A percentile compares a stretch with the other conserved stretches of the same genome.
These are phyloP conservation scores for Catotricha subobsoleta DNA, from an alignment of 2,888 invertebrate species.

Conservation along the genomic window DNA sequence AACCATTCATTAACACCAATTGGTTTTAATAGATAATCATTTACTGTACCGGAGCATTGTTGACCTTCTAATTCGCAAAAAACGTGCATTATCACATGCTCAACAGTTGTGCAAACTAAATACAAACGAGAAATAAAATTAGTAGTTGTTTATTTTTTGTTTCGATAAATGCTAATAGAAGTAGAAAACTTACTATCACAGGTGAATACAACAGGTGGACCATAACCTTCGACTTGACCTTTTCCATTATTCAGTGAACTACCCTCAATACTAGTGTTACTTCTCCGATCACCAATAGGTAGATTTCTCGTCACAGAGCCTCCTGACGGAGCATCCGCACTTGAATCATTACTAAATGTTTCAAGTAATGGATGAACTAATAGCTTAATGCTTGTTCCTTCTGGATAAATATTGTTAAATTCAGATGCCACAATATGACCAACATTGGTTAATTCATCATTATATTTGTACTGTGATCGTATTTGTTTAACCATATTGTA, in stretches of 20 bases:
- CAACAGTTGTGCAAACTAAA: conserved; percentile 70
- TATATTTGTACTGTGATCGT: conserved; percentile 54
- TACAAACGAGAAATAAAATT: conserved; percentile 11
- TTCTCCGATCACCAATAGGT: background rate
- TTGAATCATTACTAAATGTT: conserved; percentile 7
- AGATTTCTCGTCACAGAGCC: too few species aligned
- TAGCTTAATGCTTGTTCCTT: conserved; percentile 74
- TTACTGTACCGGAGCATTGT: conserved; percentile 39
- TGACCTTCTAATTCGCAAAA: conserved; percentile 64
- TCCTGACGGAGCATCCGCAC: too few species aligned
- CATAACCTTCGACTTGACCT: conserved; percentile 26
- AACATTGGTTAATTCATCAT: conserved; percentile 62
- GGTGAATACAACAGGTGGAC: conserved; percentile 67
- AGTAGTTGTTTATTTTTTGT: too few species aligned
- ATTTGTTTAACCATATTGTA: conserved; percentile 65
- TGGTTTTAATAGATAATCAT: conserved; percentile 41
- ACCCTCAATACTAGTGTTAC: conserved; percentile 1
- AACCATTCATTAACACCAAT: conserved; percentile 78
- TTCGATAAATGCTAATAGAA: background rate
- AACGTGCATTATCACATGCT: conserved; percentile 70
- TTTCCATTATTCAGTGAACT: conserved; percentile 7
- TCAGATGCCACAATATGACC: conserved; percentile 80
- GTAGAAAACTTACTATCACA: conserved; percentile 57
- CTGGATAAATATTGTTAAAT: conserved; percentile 60
- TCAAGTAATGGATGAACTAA: conserved; percentile 46